Percentiles rank a stretch among this genome's conserved stretches.
phyloP scores from a whole-genome alignment of 1,140 invertebrate genomes.

The Scaptomyza graminum region DNA sequence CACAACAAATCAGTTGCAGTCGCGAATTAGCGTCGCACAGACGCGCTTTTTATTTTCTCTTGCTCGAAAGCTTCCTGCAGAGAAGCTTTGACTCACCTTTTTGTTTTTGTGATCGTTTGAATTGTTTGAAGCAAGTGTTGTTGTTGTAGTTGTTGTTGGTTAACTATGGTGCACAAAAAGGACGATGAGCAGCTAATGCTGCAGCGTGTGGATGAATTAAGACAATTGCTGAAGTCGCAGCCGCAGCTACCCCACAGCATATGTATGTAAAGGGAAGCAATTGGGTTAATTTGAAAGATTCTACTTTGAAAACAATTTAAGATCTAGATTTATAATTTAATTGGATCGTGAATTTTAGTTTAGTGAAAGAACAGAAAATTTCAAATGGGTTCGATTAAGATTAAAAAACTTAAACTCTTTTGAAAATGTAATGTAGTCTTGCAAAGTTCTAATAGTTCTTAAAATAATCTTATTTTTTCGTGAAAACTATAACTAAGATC shows the following conservation, averaged over 20 bases:
- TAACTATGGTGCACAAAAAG: slow-evolving; percentile 59
- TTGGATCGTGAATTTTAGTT: no score
- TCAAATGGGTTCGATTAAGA: no score
- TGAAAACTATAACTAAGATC: no score
- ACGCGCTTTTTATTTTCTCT: slow-evolving; percentile 51
- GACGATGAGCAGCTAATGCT: slow-evolving; percentile 84
- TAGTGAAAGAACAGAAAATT: no score
- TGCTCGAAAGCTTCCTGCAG: not conserved
- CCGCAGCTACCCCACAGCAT: slow-evolving; percentile 90
- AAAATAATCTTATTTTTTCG: no score
- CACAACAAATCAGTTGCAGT: slow-evolving; percentile 73
- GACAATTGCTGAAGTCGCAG: slow-evolving; percentile 90
- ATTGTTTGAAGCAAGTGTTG: slow-evolving; percentile 2
- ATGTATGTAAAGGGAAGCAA: slow-evolving; percentile 85
- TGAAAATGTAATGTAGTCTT: no score
- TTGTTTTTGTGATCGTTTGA: slow-evolving; percentile 13
- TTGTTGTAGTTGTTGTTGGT: not conserved
- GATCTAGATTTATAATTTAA: no score
- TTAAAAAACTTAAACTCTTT: no score
- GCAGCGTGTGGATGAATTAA: slow-evolving; percentile 85
- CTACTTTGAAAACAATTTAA: no score
- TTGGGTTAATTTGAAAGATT: no score
- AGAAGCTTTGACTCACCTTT: not conserved
- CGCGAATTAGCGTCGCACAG: slow-evolving; percentile 75
- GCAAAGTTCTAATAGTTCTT: no score